Base-by-base conservation (phyloP, 2,113 vertebrate genomes). In the Sterna hirundo region DNA sequence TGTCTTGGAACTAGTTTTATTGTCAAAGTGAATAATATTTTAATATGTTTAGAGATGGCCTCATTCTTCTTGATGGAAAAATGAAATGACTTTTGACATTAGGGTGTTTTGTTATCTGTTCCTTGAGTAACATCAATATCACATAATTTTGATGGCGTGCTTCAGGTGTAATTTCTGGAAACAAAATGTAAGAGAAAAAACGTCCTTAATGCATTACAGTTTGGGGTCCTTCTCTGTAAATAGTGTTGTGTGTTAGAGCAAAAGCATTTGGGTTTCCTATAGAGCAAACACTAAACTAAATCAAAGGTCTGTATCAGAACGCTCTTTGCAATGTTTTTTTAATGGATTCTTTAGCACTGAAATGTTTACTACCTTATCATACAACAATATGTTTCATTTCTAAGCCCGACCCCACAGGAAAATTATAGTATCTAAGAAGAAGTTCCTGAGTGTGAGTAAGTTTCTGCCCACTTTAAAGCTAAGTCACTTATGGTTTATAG, bases 11-110 rank as follows among this genome's bases (percentile, higher is more conserved):
- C 91, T 97, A 96, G 95, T 97, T 98, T 94, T 97, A 96, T 96
- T 98, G 98, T 98, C 98, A 98, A 97, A 98, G 95, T 98, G 98
- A 98, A 96, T 98, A 98, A 98, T 98, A 98, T 98, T 98, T 98
- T 98, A 98, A 98, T 98, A 98, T 97, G 95, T 97, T 98, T 98
- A 98, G 95, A 89, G 94, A 96, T 94, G 65, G 88, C 68, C 94
- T 98, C 96, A 95, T 97, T 97, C 81, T 94, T 97, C 92, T 90
- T 94, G 89, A 96, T 94, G 90, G 96, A 97, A 97, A 98, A 98
- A 96, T 97, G 84, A 92, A 98, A 97, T 96, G 74, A 92, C 91
- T 98, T 97, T 95, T 97, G 96, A 97, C 94, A 97, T 95, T 91
- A 96, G 93, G 49, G 61, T 96, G 92, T 96, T 97, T 97, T 97